Percentiles rank a stretch among this genome's conserved stretches.
Evolutionary conservation across 2,113 vertebrate genomes (phyloP).

Genomic region (Lasiurus cinereus): DNA sequence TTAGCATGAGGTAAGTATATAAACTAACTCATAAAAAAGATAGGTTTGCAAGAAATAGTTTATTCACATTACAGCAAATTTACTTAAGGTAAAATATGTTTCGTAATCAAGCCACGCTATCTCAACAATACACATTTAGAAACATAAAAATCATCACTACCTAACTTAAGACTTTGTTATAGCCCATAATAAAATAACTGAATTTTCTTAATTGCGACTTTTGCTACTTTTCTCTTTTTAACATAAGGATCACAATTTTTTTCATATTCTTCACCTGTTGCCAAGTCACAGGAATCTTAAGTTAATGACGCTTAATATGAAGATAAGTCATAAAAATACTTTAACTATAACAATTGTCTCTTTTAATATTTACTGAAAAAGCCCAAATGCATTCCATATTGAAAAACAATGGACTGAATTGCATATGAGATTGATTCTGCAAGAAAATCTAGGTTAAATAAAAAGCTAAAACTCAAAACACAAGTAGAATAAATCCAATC

Average conservation of each 20-base stretch:
- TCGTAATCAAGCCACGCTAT: not conserved
- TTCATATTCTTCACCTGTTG: not conserved
- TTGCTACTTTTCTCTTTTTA: not conserved
- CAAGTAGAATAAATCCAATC: conserved; percentile 36
- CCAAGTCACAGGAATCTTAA: not conserved
- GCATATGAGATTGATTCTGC: not conserved
- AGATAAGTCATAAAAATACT: conserved; percentile 51
- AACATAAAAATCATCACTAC: not conserved
- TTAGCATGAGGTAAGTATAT: not conserved
- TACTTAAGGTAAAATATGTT: not conserved
- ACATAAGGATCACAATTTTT: not conserved
- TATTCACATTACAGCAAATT: too few relatives aligned
- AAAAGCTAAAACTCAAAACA: conserved; percentile 46
- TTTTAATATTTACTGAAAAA: conserved; percentile 57
- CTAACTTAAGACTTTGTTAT: not conserved
- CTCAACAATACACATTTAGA: not conserved
- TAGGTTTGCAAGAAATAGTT: not conserved
- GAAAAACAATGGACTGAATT: conserved; percentile 24
- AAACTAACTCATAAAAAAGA: conserved; percentile 45
- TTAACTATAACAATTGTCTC: not conserved
- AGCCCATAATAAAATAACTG: not conserved
- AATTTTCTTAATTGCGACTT: conserved; percentile 13
- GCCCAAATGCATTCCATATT: conserved; percentile 4
- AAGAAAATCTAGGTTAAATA: conserved; percentile 32
- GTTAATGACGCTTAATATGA: not conserved